Base-by-base conservation (phyloP, 2,113 vertebrate genomes). In the Seriola dumerili region DNA sequence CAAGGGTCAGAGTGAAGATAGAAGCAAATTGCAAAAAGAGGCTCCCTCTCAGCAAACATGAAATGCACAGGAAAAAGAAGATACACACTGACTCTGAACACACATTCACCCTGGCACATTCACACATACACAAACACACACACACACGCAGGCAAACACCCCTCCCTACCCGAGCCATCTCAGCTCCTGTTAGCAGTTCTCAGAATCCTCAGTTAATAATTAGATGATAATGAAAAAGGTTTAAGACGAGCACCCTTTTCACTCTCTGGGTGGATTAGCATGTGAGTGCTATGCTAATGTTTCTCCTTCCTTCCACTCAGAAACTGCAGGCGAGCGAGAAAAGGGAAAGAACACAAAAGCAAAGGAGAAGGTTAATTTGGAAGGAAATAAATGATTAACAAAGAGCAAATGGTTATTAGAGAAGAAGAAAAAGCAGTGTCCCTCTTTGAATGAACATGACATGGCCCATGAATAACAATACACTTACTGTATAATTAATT, bases 221-320 rank as follows among this genome's bases (percentile, higher is more conserved):
- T 94, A 93, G 90, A 94, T 93, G 86, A 94, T 91, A 91, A 94
- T 93, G 91, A 91, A 93, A 93, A 92, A 88, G 87, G 80, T 92
- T 92, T 89, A 89, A 86, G 86, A 87, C 62, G 50, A 89, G 88
- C 88, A 74, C 55, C 76, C 88, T 82, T 91, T 94, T 93, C 91
- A 91, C 86, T 92, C 83, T 70, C 80, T 19, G 82, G 89, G 68
- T 91, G 90, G 92, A 95, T 94, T 94, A 94, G 85, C 92, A 95
- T 90, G 65, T 89, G 86, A 93, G 92, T 86, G 89, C 89, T 92
- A 92, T 90, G 91, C 80, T 90, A 93, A 94, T 93, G 89, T 75
- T 81, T 74, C 77, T 67, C 55, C 72, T 83, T 87, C 82, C 70
- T 78, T 59, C 66, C 63, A 83, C 79, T 63, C 80, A 74, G 80